Conservation (phyloP, 2,797 vertebrate species). For the Sorex maritimensis region DNA sequence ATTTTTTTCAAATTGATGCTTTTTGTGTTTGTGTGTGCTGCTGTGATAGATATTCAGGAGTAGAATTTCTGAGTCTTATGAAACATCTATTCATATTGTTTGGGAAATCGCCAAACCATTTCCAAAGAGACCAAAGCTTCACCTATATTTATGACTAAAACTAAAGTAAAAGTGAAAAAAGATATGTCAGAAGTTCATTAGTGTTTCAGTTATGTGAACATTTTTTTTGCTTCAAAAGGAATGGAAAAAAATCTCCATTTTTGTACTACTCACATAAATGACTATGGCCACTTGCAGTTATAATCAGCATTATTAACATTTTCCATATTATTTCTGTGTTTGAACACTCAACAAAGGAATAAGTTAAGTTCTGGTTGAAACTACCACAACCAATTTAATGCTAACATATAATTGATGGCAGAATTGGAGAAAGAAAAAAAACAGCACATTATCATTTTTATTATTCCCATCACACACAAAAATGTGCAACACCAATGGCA, state of each 20-base stretch:
- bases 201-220: neutral
- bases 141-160: neutral
- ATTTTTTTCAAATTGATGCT: no score
- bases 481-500: neutral
- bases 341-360: constrained; percentile 19
- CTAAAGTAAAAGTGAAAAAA: constrained; percentile 17
- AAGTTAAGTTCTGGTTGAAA: constrained; percentile 12
- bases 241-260: neutral
- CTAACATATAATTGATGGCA: neutral
- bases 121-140: neutral
- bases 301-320: constrained; percentile 32
- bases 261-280: constrained; percentile 19
- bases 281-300: constrained; percentile 2
- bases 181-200: neutral
- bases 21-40: no score
- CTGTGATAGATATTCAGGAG: no score
- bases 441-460: neutral
- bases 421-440: neutral
- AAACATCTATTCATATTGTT: no score
- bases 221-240: constrained; percentile 3
- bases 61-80: no score
- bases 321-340: constrained; percentile 25
- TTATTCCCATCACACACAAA: neutral
- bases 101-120: no score
- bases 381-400: neutral